These are phyloP conservation scores for Tretioscincus oriximinensis DNA, from an alignment of 2,113 vertebrate species.

Conservation along the genomic window DNA sequence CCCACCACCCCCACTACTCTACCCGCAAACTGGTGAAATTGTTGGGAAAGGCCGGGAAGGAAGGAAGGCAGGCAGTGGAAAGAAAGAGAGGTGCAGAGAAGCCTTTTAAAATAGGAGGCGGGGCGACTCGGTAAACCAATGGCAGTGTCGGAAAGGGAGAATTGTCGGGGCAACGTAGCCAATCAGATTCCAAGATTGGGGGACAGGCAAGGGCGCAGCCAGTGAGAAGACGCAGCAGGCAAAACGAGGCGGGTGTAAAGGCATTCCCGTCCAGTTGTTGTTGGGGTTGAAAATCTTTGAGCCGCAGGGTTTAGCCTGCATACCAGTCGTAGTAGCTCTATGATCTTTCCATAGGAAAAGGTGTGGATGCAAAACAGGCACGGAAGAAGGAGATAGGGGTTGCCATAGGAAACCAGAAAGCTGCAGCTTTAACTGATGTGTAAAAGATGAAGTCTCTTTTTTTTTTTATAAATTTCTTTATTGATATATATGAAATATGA, in stretches of 20 bases:
- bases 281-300: too few relatives aligned
- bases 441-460: too few relatives aligned
- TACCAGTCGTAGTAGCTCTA: too few relatives aligned
- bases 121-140: neutral
- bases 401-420: too few relatives aligned
- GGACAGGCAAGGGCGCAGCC: neutral
- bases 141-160: neutral
- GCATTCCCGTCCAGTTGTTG: too few relatives aligned
- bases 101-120: conserved; percentile 27
- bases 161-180: neutral
- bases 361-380: too few relatives aligned
- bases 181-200: neutral
- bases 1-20: neutral
- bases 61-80: neutral
- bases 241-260: neutral
- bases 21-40: neutral
- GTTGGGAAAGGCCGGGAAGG: neutral
- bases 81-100: neutral
- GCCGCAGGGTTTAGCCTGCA: too few relatives aligned
- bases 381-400: too few relatives aligned
- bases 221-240: neutral
- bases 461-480: too few relatives aligned
- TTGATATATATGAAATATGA: too few relatives aligned
- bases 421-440: too few relatives aligned
- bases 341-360: too few relatives aligned